phyloP scores from a whole-genome alignment of 2,113 vertebrate genomes.

The Apaloderma vittatum region DNA sequence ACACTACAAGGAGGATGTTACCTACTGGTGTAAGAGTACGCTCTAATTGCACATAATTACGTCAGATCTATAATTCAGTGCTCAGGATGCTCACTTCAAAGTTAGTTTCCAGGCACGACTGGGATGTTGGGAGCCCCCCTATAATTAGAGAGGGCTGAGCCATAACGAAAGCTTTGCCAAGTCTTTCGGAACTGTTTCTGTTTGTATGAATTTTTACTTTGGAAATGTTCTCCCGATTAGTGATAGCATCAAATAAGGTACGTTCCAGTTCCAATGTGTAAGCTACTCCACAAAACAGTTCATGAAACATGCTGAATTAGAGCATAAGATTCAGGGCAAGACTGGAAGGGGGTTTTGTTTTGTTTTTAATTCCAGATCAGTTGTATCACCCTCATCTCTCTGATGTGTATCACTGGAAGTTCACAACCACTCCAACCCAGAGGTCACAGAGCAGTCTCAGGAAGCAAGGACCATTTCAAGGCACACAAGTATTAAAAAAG shows the following conservation, averaged over 20 bases:
- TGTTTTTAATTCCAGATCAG: not conserved
- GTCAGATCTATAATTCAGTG: not conserved
- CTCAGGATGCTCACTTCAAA: conserved; percentile 37
- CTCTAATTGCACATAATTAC: not conserved
- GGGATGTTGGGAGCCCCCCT: not conserved
- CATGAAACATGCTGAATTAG: not conserved
- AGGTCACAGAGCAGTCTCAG: not conserved
- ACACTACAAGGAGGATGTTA: not conserved
- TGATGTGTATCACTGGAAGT: not conserved
- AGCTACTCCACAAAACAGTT: not conserved
- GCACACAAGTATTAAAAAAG: not conserved
- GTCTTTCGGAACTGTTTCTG: not conserved
- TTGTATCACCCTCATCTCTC: not conserved
- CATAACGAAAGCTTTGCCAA: not conserved
- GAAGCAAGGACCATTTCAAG: not conserved
- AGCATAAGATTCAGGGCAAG: not conserved
- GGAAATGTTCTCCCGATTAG: not conserved
- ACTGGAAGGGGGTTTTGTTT: too few relatives aligned
- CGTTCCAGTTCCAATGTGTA: not conserved
- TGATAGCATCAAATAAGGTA: not conserved
- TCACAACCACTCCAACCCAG: not conserved
- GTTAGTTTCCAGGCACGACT: not conserved
- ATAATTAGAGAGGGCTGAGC: conserved; percentile 6
- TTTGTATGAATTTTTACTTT: not conserved
- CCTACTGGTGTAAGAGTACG: not conserved